Base-by-base conservation (phyloP, 2,888 invertebrate genomes). In the Yponomeuta plumbellus region DNA sequence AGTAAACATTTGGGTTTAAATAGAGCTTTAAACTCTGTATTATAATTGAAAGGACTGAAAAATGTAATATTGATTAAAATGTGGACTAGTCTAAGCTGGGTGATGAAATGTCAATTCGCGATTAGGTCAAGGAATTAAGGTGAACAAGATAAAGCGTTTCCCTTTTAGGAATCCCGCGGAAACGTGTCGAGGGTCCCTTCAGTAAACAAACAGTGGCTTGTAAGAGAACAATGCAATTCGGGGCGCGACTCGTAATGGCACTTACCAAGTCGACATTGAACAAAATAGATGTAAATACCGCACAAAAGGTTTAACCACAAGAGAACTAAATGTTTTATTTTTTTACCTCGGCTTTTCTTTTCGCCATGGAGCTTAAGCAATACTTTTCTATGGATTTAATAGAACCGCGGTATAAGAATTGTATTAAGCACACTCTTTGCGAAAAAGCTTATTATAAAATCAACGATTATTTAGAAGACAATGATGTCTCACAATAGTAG, bases 181-280 rank as follows among this genome's bases (percentile, higher is more conserved):
- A 21, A 21, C 20, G 57, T 21, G 57, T 21, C 57, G 2, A 57
- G n/a, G 8, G 8, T 57, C 10, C 8, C 57, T 57, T 21, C 21
- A 4, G 20, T 21, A n/a, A 21, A 57, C n/a, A 57, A 21, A 6
- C 8, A 20, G 17, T 57, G 57, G 10, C 20, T 56, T 56, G 17
- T n/a, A 57, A 57, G 21, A 11, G 5, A 57, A 57, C 17, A n/a
- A 21, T 57, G 57, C 57, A 57, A 57, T 57, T 57, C n/a, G 57
- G 56, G 11, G 17, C 21, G 17, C n/a, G 57, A 57, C 20, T n/a
- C 21, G 57, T 21, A 57, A 57, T 57, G 11, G 57, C 21, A 57
- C 23, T 61, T 61, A 61, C 17, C 23, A 23, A 61, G 61, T 23
- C 23, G 26, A 61, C 61, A 61, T 13, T 61, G 22, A 21, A 61